Percentiles rank a stretch among this genome's conserved stretches.
phyloP scores from a whole-genome alignment of 2,888 invertebrate genomes.

The Drymonia ruficornis region DNA sequence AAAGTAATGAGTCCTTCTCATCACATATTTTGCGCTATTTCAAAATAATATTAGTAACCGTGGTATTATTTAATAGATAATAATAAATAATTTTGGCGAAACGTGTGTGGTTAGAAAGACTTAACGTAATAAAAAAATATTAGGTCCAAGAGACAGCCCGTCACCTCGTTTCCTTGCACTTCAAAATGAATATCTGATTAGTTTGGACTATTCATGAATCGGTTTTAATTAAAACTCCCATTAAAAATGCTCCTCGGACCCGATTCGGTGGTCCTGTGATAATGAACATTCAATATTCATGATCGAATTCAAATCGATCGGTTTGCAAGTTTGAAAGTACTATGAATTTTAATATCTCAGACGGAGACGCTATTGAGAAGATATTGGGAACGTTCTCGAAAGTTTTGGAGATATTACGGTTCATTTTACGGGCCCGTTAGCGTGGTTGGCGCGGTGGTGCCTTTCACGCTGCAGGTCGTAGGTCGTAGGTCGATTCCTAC shows the following conservation, averaged over 20 bases:
- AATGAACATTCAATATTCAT: slow-evolving; percentile 27
- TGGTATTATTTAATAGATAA: too few species aligned
- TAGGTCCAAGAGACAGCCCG: background rate
- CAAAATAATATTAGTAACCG: too few species aligned
- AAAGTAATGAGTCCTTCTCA: too few species aligned
- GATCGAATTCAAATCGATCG: slow-evolving; percentile 6
- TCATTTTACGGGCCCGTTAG: too few species aligned
- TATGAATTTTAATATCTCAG: slow-evolving; percentile 4
- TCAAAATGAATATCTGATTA: slow-evolving; percentile 1
- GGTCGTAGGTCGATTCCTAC: too few species aligned
- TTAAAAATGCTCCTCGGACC: slow-evolving; percentile 16
- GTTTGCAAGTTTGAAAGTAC: slow-evolving; percentile 3
- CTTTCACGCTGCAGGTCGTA: too few species aligned
- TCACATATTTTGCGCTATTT: too few species aligned
- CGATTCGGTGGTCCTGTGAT: slow-evolving; percentile 15
- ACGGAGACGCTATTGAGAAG: background rate
- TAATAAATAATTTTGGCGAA: too few species aligned
- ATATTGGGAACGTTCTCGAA: slow-evolving; percentile 1
- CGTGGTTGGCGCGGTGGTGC: too few species aligned
- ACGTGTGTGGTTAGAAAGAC: background rate
- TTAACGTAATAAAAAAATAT: too few species aligned
- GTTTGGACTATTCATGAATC: slow-evolving; percentile 8
- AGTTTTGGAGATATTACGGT: background rate
- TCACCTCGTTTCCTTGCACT: background rate
- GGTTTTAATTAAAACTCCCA: slow-evolving; percentile 23